Percentiles rank a stretch among this genome's conserved stretches.
Evolutionary conservation across 1,140 invertebrate genomes (phyloP).

Genomic region (Notospermus geniculatus): DNA sequence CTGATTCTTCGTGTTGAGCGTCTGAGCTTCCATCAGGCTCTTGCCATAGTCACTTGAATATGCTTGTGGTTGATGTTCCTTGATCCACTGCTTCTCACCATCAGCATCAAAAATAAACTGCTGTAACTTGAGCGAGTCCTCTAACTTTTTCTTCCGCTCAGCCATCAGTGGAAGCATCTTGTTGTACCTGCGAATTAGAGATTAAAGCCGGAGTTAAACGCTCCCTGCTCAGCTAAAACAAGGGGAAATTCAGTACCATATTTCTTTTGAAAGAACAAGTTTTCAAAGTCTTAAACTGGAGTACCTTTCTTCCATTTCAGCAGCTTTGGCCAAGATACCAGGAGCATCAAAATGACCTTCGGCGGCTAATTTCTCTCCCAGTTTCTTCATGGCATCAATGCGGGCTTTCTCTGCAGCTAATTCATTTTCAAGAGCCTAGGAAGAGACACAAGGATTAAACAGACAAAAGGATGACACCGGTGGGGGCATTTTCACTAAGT

Average conservation of each 20-base stretch:
- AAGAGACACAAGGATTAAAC: constrained; percentile 15
- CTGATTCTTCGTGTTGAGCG: constrained; percentile 87
- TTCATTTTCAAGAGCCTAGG: constrained; percentile 86
- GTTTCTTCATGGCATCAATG: constrained; percentile 85
- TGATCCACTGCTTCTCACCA: constrained; percentile 92
- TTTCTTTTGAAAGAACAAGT: too few relatives aligned
- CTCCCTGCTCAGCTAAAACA: too few relatives aligned
- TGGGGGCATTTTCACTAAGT: too few relatives aligned
- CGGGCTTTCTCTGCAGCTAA: constrained; percentile 91
- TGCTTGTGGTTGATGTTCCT: constrained; percentile 80
- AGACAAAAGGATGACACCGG: not conserved
- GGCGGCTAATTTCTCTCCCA: constrained; percentile 86
- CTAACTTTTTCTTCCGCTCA: constrained; percentile 72
- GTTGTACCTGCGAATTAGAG: constrained; percentile 46
- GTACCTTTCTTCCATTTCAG: too few relatives aligned
- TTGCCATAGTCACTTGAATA: constrained; percentile 67
- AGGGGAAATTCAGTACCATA: too few relatives aligned
- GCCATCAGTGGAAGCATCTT: constrained; percentile 57
- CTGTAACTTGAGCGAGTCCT: constrained; percentile 84
- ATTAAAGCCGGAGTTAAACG: too few relatives aligned
- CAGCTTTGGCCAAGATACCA: constrained; percentile 63
- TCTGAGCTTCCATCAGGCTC: constrained; percentile 88
- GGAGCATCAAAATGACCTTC: constrained; percentile 91
- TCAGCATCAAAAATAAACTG: constrained; percentile 94
- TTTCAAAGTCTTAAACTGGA: too few relatives aligned